phyloP scores from a whole-genome alignment of 1,140 invertebrate genomes.

The Apis dorsata region DNA sequence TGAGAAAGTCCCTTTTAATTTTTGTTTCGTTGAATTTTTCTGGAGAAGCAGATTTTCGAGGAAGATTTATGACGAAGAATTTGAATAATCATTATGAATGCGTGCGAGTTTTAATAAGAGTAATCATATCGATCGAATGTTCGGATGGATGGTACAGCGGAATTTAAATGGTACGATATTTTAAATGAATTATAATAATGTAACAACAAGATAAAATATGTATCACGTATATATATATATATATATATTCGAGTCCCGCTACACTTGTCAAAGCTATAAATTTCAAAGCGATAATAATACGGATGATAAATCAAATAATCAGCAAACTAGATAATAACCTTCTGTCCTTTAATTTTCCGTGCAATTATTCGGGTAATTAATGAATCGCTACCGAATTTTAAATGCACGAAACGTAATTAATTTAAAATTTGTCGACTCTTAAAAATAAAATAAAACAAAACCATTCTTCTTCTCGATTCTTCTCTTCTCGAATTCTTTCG shows the following conservation, averaged over 20 bases:
- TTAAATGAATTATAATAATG: slow-evolving; percentile 44
- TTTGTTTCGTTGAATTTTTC: no score
- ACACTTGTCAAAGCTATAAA: slow-evolving; percentile 47
- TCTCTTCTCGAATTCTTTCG: no score
- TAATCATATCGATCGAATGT: no score
- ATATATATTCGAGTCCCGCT: slow-evolving; percentile 17
- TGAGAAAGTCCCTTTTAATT: no score
- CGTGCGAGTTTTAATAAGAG: neutral
- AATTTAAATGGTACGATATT: neutral
- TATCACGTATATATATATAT: neutral
- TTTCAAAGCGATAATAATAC: slow-evolving; percentile 59
- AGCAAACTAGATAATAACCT: slow-evolving; percentile 31
- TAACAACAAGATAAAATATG: slow-evolving; percentile 34
- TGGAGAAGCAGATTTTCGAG: no score
- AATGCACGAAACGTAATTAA: neutral
- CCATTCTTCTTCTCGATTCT: no score
- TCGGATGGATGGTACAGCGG: no score
- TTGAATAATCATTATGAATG: no score
- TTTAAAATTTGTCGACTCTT: neutral
- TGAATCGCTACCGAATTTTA: neutral
- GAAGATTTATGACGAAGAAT: no score
- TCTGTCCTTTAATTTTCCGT: slow-evolving; percentile 23
- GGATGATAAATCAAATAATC: slow-evolving; percentile 48
- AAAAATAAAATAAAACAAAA: no score
- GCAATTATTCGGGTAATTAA: slow-evolving; percentile 15